These are phyloP conservation scores for Dichetophora obliterata DNA, from an alignment of 2,888 invertebrate genomes.

Conservation along the genomic window DNA sequence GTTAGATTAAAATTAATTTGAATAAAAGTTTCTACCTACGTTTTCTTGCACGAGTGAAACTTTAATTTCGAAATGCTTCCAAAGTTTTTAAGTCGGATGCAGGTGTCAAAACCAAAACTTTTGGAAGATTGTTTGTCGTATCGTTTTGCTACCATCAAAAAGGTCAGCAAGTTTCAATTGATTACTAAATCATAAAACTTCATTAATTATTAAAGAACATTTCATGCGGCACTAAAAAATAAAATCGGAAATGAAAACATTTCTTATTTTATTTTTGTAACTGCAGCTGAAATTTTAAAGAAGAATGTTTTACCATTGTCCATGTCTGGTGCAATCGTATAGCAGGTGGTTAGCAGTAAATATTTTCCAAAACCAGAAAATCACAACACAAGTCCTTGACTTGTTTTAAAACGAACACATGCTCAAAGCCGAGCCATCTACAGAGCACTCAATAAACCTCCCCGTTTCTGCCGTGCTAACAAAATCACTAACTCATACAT, in stretches of 20 bases:
- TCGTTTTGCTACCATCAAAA: not conserved
- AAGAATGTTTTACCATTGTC: not conserved
- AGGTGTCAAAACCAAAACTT: slow-evolving; percentile 27
- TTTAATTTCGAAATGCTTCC: slow-evolving; percentile 15
- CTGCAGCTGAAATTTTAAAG: slow-evolving; percentile 1
- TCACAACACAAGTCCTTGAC: slow-evolving; percentile 34
- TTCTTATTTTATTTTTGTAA: not conserved
- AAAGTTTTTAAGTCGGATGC: slow-evolving; percentile 17
- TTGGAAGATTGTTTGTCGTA: slow-evolving; percentile 3
- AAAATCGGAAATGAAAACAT: not conserved
- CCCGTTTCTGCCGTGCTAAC: not conserved
- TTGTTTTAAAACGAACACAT: slow-evolving; percentile 27
- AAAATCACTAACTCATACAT: slow-evolving; percentile 23
- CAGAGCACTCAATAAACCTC: not conserved
- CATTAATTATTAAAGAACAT: not conserved
- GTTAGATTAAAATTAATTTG: too few species aligned
- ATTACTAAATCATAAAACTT: not conserved
- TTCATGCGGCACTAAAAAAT: not conserved
- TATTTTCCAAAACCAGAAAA: slow-evolving; percentile 30
- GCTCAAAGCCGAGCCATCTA: not conserved
- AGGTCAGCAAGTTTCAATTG: not conserved
- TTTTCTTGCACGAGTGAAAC: slow-evolving; percentile 10
- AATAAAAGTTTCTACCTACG: not conserved
- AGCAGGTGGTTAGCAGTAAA: slow-evolving; percentile 4
- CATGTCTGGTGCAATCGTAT: not conserved